Base-by-base conservation (phyloP, 2,113 vertebrate genomes). In the Hipposideros armiger region DNA sequence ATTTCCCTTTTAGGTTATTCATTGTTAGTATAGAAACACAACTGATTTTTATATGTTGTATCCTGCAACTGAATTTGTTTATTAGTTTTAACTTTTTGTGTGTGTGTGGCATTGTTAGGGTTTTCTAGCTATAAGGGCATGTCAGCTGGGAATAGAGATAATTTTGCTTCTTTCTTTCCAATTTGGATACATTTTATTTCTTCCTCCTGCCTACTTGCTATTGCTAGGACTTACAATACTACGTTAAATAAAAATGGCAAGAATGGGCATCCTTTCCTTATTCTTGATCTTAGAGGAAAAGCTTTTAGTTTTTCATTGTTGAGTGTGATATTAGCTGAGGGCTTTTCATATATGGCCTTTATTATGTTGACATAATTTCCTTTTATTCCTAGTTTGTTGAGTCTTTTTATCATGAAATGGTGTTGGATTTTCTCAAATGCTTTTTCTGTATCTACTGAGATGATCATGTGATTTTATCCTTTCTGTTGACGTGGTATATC, bases 111-210 rank as follows among this genome's bases (percentile, higher is more conserved):
- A 77, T 67, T 42, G 13, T 20, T 58, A 47, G 22, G 7, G 30
- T 77, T 77, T 45, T 92, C 28, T 67, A 85, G 36, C 36, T 56
- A 36, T 22, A 77, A 62, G n/a, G 52, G 69, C 5, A 58, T 69
- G 62, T 62, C 32, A 69, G 4, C 30, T 80, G 30, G 47, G 28
- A 32, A n/a, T 47, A 56, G n/a, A 78, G 40, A 78, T 69, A 10
- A 78, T 87, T 78, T 78, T 80, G 24, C 52, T 69, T 78, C 4
- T 93, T 84, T 64, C 19, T 85, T 87, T 90, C 69, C 28, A 32
- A 32, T 82, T 74, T 82, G n/a, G 30, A 56, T 67, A 32, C 4
- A 32, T 70, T 60, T 70, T 24, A 9, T 80, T 78, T 80, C 50
- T 94, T 74, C 74, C 56, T 80, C 26, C 54, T 85, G 7, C 36